Evolutionary conservation across 2,888 invertebrate genomes (phyloP), one percentile per base, ranked within the genome.

Genomic region (Diaprepes abbreviatus): DNA sequence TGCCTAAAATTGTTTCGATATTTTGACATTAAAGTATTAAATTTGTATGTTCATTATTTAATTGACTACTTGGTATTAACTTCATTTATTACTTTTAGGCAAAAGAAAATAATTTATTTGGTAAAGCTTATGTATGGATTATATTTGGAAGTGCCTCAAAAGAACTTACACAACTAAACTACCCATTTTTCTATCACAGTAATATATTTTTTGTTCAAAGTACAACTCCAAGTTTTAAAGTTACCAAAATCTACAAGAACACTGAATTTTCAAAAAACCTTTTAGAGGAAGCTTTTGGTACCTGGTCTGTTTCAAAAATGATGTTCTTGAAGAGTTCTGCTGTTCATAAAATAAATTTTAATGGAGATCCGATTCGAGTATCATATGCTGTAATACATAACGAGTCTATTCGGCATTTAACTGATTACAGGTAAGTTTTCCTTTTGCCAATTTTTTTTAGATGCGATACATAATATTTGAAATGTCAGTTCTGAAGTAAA

Each of bases 331-430:
- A 10, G n/a, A 43, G 43, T n/a, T 21, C 10, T 21, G 1, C 19
- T n/a, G n/a, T 1, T 3, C 5, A 19, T n/a, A 43, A n/a, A 19
- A 19, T 21, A 10, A 21, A 43, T 19, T 43, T 43, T 43, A 21
- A 43, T 9, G 10, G 10, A n/a, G 21, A 43, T 3, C 43, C 43
- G 0, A 19, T 43, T 19, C 19, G 43, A 17, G 43, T 43, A 43
- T 43, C 43, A 19, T 43, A 43, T n/a, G 43, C 43, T n/a, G n/a
- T 43, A 4, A 43, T 21, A 4, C n/a, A 1, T 43, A 19, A 43
- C n/a, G 43, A 43, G 19, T 43, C 43, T n/a, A 21, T 12, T 21
- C n/a, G n/a, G 1, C 43, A 43, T 43, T n/a, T 43, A 43, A 43
- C 43, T 2, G 43, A 43, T 43, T 43, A 43, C 9, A 43, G 43